phyloP scores from a whole-genome alignment of 2,113 vertebrate species.

The Rutilus rutilus region DNA sequence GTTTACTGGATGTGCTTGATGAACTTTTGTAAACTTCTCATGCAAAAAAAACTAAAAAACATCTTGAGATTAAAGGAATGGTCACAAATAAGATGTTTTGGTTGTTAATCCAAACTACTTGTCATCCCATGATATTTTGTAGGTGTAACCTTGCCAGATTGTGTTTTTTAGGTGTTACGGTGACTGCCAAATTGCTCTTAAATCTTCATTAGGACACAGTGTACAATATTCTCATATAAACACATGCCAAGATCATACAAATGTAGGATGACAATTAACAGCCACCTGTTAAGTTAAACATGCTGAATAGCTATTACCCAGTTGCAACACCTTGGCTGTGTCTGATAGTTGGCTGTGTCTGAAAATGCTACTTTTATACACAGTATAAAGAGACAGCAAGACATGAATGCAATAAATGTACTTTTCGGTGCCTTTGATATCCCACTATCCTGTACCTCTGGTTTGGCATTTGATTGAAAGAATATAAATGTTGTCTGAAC shows the following conservation, averaged over 20 bases:
- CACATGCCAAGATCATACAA: slow-evolving; percentile 9
- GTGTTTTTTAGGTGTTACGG: slow-evolving; percentile 50
- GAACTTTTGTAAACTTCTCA: slow-evolving; percentile 49
- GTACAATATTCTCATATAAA: not conserved
- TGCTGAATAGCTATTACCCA: not conserved
- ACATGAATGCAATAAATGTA: not conserved
- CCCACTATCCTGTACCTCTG: not conserved
- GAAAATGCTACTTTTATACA: not conserved
- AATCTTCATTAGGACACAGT: slow-evolving; percentile 39
- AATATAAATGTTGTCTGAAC: not conserved
- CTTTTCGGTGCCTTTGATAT: not conserved
- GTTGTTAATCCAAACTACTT: slow-evolving; percentile 49
- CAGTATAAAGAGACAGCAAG: not conserved
- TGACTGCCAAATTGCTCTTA: slow-evolving; percentile 43
- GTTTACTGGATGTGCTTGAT: slow-evolving; percentile 38
- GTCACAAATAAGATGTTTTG: slow-evolving; percentile 50
- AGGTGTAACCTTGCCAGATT: slow-evolving; percentile 50
- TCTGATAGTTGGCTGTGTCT: not conserved
- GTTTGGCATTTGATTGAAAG: not conserved
- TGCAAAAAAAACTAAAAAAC: not conserved
- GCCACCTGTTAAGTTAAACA: slow-evolving; percentile 23
- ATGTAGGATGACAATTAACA: not conserved
- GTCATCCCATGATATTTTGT: slow-evolving; percentile 39
- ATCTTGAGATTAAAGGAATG: slow-evolving; percentile 42
- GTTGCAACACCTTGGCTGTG: not conserved